A percentile compares a stretch with the other conserved stretches of the same genome.
Conservation (phyloP, 1,140 invertebrate species). For the Listronotus bonariensis region DNA sequence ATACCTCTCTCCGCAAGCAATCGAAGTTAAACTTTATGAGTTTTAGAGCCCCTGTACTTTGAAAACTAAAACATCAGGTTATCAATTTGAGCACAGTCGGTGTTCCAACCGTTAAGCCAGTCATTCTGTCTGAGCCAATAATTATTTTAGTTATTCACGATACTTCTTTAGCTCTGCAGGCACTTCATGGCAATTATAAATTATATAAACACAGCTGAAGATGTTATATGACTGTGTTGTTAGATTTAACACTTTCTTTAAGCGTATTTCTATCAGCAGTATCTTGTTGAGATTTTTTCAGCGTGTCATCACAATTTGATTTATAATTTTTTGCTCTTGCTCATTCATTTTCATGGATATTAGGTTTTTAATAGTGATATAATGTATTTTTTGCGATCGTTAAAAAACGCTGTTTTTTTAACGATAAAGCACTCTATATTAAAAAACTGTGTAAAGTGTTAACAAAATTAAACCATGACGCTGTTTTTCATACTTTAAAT, state of each 20-base stretch:
- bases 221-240: conserved; percentile 36
- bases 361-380: too few relatives aligned
- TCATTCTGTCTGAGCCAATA: conserved; percentile 47
- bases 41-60: conserved; percentile 2
- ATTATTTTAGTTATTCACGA: conserved; percentile 52
- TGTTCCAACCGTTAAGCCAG: conserved; percentile 47
- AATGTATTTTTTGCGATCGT: too few relatives aligned
- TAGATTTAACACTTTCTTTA: conserved; percentile 42
- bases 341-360: background rate
- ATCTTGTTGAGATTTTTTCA: conserved; percentile 18
- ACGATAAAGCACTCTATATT: too few relatives aligned
- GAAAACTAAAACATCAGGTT: conserved; percentile 41
- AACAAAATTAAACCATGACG: too few relatives aligned
- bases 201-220: conserved; percentile 39
- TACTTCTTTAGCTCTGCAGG: conserved; percentile 32
- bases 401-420: too few relatives aligned
- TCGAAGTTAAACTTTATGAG: conserved; percentile 8
- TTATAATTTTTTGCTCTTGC: background rate
- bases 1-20: conserved; percentile 1
- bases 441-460: too few relatives aligned
- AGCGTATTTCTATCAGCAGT: conserved; percentile 24
- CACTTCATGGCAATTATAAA: conserved; percentile 40
- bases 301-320: conserved; percentile 17
- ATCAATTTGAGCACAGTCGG: conserved; percentile 48
- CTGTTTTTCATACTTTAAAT: too few relatives aligned